Conservation (phyloP, 2,797 vertebrate species). For the Argyrosomus regius region DNA sequence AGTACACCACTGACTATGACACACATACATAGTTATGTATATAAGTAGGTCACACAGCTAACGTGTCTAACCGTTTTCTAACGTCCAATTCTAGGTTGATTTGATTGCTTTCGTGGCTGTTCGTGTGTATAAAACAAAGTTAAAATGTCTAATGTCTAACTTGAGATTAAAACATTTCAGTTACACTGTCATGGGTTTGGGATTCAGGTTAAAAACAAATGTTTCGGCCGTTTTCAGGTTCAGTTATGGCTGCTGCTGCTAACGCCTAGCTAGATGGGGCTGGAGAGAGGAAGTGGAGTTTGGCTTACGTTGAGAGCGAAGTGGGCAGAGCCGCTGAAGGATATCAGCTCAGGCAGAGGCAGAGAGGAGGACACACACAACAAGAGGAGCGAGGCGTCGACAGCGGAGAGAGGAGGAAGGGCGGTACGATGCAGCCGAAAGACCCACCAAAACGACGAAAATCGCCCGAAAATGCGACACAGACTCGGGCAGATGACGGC, state of each 20-base stretch:
- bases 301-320: conserved; percentile 79
- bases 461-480: conserved; percentile 43
- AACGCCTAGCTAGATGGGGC: conserved; percentile 47
- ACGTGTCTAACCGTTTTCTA: too few relatives aligned
- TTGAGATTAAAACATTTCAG: too few relatives aligned
- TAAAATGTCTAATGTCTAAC: too few relatives aligned
- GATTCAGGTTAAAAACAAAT: neutral
- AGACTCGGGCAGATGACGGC: conserved; percentile 55
- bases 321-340: conserved; percentile 82
- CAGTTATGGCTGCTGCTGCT: neutral
- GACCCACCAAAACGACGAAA: conserved; percentile 63
- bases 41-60: too few relatives aligned
- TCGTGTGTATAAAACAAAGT: too few relatives aligned
- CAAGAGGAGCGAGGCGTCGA: conserved; percentile 55
- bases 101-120: too few relatives aligned
- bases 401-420: conserved; percentile 37
- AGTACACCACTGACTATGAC: too few relatives aligned
- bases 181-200: too few relatives aligned
- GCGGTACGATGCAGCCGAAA: conserved; percentile 45
- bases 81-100: too few relatives aligned
- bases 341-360: conserved; percentile 78
- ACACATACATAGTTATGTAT: too few relatives aligned
- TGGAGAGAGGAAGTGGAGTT: conserved; percentile 77
- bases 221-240: neutral
- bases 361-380: conserved; percentile 74